Evolutionary conservation across 64 coral and sea anemone species (phyloP).

Genomic region (Catalaphyllia jardinei): DNA sequence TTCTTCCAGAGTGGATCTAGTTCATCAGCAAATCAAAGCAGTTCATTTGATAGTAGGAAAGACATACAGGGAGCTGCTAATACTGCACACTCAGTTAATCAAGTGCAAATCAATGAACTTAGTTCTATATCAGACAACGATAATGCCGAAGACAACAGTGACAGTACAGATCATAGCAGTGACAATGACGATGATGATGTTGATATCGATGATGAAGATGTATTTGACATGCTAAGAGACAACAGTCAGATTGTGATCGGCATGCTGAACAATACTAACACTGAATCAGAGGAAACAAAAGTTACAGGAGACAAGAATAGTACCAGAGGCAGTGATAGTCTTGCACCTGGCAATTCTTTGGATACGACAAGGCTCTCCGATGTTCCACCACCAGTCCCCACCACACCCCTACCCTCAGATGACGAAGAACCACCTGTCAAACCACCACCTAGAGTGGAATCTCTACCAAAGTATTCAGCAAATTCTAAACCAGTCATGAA

Average conservation of each 20-base stretch:
- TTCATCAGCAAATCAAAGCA: background rate
- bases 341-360: background rate
- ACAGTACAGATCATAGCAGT: background rate
- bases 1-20: background rate
- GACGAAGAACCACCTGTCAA: slow-evolving; percentile 53
- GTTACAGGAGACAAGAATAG: background rate
- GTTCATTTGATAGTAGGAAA: background rate
- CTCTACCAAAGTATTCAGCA: slow-evolving; percentile 35
- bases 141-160: background rate
- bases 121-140: background rate
- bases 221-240: slow-evolving; percentile 89
- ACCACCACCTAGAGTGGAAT: slow-evolving; percentile 54
- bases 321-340: background rate
- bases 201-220: slow-evolving; percentile 66
- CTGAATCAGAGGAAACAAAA: background rate
- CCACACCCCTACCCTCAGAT: slow-evolving; percentile 86
- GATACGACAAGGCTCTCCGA: slow-evolving; percentile 27
- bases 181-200: slow-evolving; percentile 7
- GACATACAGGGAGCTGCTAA: background rate
- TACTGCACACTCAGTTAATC: background rate
- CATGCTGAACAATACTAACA: slow-evolving; percentile 44
- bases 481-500: slow-evolving; percentile 32
- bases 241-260: slow-evolving; percentile 77
- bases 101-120: background rate
- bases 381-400: slow-evolving; percentile 76